These are phyloP conservation scores for Chaetops frenatus DNA, from an alignment of 2,113 vertebrate genomes.

Conservation along the genomic window DNA sequence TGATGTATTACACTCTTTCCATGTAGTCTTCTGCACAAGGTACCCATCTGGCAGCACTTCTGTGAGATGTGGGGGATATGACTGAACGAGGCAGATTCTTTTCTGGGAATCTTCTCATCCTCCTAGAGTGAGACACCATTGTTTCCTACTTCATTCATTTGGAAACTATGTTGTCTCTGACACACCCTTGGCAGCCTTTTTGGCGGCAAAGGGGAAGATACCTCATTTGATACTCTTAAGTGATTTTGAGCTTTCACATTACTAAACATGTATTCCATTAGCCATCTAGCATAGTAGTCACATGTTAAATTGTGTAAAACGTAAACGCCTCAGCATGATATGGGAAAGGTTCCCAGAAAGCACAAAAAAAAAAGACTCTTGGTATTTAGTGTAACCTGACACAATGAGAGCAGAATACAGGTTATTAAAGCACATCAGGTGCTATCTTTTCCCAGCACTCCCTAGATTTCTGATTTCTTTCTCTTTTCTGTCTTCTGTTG, in stretches of 20 bases:
- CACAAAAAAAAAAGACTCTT: background rate
- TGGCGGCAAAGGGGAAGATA: background rate
- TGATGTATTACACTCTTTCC: background rate
- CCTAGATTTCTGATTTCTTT: background rate
- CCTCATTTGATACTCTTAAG: background rate
- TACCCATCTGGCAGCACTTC: background rate
- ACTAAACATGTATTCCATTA: constrained; percentile 16
- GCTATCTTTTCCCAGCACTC: background rate
- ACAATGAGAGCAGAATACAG: background rate
- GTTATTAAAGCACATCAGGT: background rate
- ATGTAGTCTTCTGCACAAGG: background rate
- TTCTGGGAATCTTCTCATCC: background rate
- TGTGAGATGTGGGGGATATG: background rate
- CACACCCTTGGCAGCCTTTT: background rate
- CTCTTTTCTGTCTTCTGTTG: background rate
- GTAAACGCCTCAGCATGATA: background rate
- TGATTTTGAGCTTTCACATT: background rate
- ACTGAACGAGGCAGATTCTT: background rate
- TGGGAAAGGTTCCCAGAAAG: constrained; percentile 5
- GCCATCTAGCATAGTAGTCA: background rate
- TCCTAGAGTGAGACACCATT: background rate
- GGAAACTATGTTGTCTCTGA: background rate
- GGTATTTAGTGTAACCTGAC: background rate
- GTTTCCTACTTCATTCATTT: background rate
- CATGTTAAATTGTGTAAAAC: background rate